A percentile compares a stretch with the other conserved stretches of the same genome.
phyloP scores from a whole-genome alignment of 92 coral and sea anemone genomes.

The Umimayanthus kanabou region DNA sequence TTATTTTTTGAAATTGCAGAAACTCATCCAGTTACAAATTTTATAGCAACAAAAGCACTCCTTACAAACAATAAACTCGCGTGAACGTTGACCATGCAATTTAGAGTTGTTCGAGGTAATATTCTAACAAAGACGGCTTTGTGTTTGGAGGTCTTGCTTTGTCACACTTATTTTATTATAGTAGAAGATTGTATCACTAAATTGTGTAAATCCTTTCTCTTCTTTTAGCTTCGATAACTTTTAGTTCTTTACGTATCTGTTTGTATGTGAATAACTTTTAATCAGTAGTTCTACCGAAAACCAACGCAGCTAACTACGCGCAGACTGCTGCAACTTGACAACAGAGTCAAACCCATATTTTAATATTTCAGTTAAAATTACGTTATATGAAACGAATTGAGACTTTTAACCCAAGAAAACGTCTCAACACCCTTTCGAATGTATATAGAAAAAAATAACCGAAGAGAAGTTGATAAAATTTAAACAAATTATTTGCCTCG shows the following conservation, averaged over 20 bases:
- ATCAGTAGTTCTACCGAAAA: background rate
- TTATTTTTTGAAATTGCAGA: background rate
- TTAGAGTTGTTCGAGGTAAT: too few relatives aligned
- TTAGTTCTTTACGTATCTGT: background rate
- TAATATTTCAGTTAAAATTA: too few relatives aligned
- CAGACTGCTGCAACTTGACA: background rate
- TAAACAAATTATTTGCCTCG: background rate
- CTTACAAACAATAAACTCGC: too few relatives aligned
- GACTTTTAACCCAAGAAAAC: background rate
- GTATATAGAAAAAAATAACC: background rate
- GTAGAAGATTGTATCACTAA: background rate
- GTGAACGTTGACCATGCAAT: background rate
- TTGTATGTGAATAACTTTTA: too few relatives aligned
- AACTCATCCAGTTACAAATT: background rate
- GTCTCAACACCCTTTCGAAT: too few relatives aligned
- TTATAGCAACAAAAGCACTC: too few relatives aligned
- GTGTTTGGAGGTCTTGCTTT: background rate
- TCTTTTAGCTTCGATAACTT: background rate
- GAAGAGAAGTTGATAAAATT: background rate
- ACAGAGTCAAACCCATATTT: background rate
- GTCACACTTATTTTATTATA: background rate
- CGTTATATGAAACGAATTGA: too few relatives aligned
- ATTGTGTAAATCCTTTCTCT: background rate
- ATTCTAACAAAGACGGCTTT: too few relatives aligned
- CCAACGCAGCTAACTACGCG: background rate